A percentile compares a stretch with the other conserved stretches of the same genome.
These are phyloP conservation scores for Schizopygopsis malacanthus DNA, from an alignment of 2,797 vertebrate genomes.

Conservation along the genomic window DNA sequence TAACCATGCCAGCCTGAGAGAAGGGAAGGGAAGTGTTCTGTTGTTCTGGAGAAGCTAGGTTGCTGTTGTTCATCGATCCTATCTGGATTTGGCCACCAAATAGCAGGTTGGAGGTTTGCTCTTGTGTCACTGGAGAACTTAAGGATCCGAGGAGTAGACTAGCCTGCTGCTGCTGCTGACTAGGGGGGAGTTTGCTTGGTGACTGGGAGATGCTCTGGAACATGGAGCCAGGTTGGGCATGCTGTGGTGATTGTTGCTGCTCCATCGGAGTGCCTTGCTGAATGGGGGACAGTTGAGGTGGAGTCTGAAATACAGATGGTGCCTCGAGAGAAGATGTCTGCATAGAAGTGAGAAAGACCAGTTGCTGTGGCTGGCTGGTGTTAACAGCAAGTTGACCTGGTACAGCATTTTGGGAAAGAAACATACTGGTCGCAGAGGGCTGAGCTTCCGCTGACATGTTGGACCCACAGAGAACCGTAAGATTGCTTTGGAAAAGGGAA, in stretches of 20 bases:
- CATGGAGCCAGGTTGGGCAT: slow-evolving; percentile 70
- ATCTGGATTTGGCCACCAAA: slow-evolving; percentile 83
- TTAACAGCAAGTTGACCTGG: slow-evolving; percentile 83
- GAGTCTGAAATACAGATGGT: slow-evolving; percentile 88
- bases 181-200: slow-evolving; percentile 72
- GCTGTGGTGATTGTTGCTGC: slow-evolving; percentile 76
- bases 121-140: slow-evolving; percentile 73
- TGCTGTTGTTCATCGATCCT: slow-evolving; percentile 82
- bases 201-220: slow-evolving; percentile 79
- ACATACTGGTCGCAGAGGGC: slow-evolving; percentile 81
- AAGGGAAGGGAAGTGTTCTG: slow-evolving; percentile 88
- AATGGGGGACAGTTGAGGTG: slow-evolving; percentile 87
- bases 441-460: slow-evolving; percentile 87
- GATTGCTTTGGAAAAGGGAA: slow-evolving; percentile 87
- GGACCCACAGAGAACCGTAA: slow-evolving; percentile 85
- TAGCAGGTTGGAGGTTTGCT: slow-evolving; percentile 82
- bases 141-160: slow-evolving; percentile 87
- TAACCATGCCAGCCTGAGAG: slow-evolving; percentile 83
- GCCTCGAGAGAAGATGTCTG: slow-evolving; percentile 85
- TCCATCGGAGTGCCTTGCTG: slow-evolving; percentile 83
- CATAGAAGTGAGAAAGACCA: slow-evolving; percentile 86
- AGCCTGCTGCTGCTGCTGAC: slow-evolving; percentile 81
- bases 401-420: slow-evolving; percentile 86
- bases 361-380: slow-evolving; percentile 84
- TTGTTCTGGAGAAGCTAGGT: slow-evolving; percentile 84